Evolutionary conservation across 2,113 vertebrate genomes (phyloP), one percentile per base, ranked within the genome.

Genomic region (Bucco capensis): DNA sequence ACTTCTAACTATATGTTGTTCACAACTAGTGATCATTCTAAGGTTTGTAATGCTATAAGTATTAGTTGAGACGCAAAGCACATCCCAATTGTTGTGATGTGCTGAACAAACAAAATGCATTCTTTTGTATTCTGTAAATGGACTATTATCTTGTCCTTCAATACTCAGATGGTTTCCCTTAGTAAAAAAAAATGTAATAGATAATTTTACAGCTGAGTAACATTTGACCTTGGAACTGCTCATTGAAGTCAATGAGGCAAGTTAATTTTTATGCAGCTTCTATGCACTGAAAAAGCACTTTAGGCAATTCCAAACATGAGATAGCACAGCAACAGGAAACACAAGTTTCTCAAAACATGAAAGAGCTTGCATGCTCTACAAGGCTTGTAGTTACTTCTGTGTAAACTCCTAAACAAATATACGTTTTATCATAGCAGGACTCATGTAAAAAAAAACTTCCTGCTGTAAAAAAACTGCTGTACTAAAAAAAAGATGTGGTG

Each of bases 231-330:
- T 94, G 96, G 90, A 93, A 90, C 44, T 71, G 56, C 75, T 93
- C 80, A 88, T 49, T 92, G 94, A 95, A 95, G 95, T 96, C 92
- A 96, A 87, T 93, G 86, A 94, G 86, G 93, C 92, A 92, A 47
- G 76, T 38, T 94, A 86, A 38, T 90, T 94, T 93, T 96, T 92
- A 92, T 89, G 84, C 86, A 86, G 83, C 72, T 80, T 96, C 71
- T 91, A 83, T 66, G 74, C 64, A 80, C 83, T 96, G 77, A 88
- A 93, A 93, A 91, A 82, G 71, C 77, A 82, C 76, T 91, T 91
- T 23, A 88, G 77, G 87, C 78, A 93, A 94, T 92, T 95, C 87
- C 53, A 85, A 82, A 92, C 74, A 91, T 74, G 85, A 95, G 88
- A 92, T 24, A 86, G 80, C 71, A 61, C 5, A 82, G 77, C 85